Evolutionary conservation across 2,797 vertebrate genomes (phyloP), one percentile per base, ranked within the genome.

Genomic region (Sebastiscus tertius): DNA sequence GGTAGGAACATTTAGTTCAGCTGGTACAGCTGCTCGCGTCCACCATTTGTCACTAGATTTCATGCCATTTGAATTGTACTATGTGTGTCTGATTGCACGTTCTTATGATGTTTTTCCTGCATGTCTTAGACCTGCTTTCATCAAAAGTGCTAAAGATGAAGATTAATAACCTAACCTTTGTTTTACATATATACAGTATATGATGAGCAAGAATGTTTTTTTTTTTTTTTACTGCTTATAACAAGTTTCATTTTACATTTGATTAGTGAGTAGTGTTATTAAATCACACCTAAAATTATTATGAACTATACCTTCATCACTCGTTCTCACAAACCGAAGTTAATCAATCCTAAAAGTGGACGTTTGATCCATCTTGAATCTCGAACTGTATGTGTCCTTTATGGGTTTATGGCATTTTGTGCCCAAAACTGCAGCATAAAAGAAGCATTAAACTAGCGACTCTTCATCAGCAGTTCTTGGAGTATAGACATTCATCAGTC

Each of bases 51-150:
- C 54, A 18, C 36, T 29, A 14, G n/a, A 26, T 62, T 20, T 18
- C 8, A 49, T 27, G 34, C 36, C 8, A 13, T 67, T 76, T 56
- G 26, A 49, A 69, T 42, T 54, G 20, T 14, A 63, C 56, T 49
- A 16, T 61, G 12, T 13, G 20, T 67, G 54, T 75, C 62, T 52
- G 14, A 49, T 69, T 68, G n/a, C 16, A 7, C 0, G 1, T 31
- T 27, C 8, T 70, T 52, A 60, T 61, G 6, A 54, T 75, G 66
- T 75, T 71, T 61, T 24, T 63, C 49, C 24, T 26, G 69, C 69
- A 68, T 62, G 12, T 58, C 34, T 36, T 36, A 24, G 10, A 64
- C 58, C 36, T 64, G 10, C 27, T 49, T 26, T 34, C 27, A 62
- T 72, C 18, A 67, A 36, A 69, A 68, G 24, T 22, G 36, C n/a